Evolutionary conservation across 2,888 invertebrate species (phyloP).

Genomic region (Eupsilia transversa): DNA sequence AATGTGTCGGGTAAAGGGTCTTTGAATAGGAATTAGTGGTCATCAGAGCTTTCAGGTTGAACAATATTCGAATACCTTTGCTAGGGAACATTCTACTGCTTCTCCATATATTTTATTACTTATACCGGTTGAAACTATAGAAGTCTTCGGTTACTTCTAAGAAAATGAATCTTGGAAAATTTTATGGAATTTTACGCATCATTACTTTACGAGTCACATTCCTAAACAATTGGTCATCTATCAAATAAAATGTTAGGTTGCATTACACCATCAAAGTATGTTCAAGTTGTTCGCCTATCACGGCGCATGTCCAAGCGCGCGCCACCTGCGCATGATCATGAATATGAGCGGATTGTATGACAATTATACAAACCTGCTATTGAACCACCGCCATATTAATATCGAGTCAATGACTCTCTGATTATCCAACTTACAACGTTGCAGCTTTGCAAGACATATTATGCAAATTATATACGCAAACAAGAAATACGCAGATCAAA

Average conservation of each 20-base stretch:
- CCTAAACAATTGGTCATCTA: slow-evolving; percentile 14
- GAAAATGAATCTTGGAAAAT: slow-evolving; percentile 1
- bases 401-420: slow-evolving; percentile 68
- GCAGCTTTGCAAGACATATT: slow-evolving; percentile 61
- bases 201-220: neutral
- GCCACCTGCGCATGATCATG: slow-evolving; percentile 73
- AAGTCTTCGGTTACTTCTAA: neutral
- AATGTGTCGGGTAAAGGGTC: slow-evolving; percentile 73
- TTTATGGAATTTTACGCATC: neutral
- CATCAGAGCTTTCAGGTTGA: slow-evolving; percentile 69
- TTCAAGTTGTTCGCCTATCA: slow-evolving; percentile 69
- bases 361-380: slow-evolving; percentile 61
- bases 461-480: slow-evolving; percentile 64
- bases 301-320: slow-evolving; percentile 74
- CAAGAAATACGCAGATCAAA: slow-evolving; percentile 59
- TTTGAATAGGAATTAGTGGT: slow-evolving; percentile 75
- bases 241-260: slow-evolving; percentile 38
- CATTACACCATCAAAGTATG: slow-evolving; percentile 17
- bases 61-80: slow-evolving; percentile 55
- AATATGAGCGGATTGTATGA: slow-evolving; percentile 66
- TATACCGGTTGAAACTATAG: slow-evolving; percentile 1
- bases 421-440: slow-evolving; percentile 60
- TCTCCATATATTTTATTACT: slow-evolving; percentile 22
- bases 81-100: neutral
- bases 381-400: slow-evolving; percentile 51